Conservation (phyloP, 1,140 invertebrate genomes). For the Gryon sp. region DNA sequence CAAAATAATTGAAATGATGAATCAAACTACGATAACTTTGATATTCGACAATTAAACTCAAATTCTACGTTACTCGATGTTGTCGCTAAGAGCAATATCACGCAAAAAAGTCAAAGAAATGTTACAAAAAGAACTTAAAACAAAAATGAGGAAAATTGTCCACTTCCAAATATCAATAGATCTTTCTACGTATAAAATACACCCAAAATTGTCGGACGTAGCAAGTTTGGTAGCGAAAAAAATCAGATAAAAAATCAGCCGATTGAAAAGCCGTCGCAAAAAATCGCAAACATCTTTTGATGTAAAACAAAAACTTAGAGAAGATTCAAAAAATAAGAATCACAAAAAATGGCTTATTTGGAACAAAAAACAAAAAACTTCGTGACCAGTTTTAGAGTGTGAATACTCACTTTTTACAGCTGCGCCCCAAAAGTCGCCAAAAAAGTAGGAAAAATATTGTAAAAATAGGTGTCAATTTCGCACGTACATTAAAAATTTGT, state of each 20-base stretch:
- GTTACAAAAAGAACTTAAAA: slow-evolving; percentile 43
- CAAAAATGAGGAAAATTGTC: too few species aligned
- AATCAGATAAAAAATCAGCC: slow-evolving; percentile 33
- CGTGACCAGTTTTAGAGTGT: slow-evolving; percentile 58
- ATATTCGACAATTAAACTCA: not conserved
- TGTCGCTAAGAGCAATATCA: too few species aligned
- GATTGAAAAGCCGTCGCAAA: slow-evolving; percentile 35
- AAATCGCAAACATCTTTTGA: slow-evolving; percentile 39
- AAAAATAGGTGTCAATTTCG: slow-evolving; percentile 78
- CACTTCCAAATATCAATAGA: slow-evolving; percentile 27
- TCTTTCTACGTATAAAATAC: slow-evolving; percentile 39
- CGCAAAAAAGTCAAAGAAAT: slow-evolving; percentile 36
- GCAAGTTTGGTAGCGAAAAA: slow-evolving; percentile 29
- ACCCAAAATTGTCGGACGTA: slow-evolving; percentile 46
- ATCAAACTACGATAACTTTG: not conserved
- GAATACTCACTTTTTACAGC: slow-evolving; percentile 72
- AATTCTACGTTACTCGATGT: too few species aligned
- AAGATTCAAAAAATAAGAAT: slow-evolving; percentile 57
- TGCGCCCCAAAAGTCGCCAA: slow-evolving; percentile 79
- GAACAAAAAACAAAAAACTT: slow-evolving; percentile 31
- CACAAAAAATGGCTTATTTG: slow-evolving; percentile 46
- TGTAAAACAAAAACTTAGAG: slow-evolving; percentile 61
- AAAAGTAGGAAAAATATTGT: slow-evolving; percentile 79
- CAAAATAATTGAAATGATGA: slow-evolving; percentile 52
- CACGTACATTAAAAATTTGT: slow-evolving; percentile 70